Conservation (phyloP, 2,797 vertebrate species). For the Pyrrhura leucotis region DNA sequence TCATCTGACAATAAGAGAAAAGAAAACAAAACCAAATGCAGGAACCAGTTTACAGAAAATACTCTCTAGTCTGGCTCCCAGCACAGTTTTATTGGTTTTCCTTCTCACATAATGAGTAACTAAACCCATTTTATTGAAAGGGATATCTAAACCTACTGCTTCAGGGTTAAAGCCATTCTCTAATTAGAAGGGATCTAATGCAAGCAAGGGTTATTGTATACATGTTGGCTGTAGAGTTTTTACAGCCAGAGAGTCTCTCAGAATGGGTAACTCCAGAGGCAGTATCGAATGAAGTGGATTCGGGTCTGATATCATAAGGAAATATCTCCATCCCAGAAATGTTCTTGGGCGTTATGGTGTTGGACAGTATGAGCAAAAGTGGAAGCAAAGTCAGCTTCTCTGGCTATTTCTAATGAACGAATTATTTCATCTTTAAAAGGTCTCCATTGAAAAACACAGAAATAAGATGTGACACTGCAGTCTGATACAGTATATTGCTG, state of each 20-base stretch:
- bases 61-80: slow-evolving; percentile 13
- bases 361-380: not conserved
- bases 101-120: slow-evolving; percentile 34
- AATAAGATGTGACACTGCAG: not conserved
- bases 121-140: slow-evolving; percentile 41
- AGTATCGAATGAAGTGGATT: not conserved
- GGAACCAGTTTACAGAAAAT: slow-evolving; percentile 3
- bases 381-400: not conserved
- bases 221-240: slow-evolving; percentile 21
- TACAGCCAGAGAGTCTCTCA: not conserved
- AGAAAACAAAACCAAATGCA: not conserved
- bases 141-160: slow-evolving; percentile 1
- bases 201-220: not conserved
- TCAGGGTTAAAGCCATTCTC: not conserved
- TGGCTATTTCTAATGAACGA: not conserved
- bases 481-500: not conserved
- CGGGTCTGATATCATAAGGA: not conserved
- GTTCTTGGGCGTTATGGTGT: not conserved
- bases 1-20: not conserved
- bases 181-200: slow-evolving; percentile 32
- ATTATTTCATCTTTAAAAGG: not conserved
- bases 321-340: not conserved
- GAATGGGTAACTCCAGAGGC: not conserved
- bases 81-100: slow-evolving; percentile 34
- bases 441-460: not conserved